A percentile compares a stretch with the other conserved stretches of the same genome.
These are phyloP conservation scores for Anas acuta DNA, from an alignment of 2,797 vertebrate genomes.

Conservation along the genomic window DNA sequence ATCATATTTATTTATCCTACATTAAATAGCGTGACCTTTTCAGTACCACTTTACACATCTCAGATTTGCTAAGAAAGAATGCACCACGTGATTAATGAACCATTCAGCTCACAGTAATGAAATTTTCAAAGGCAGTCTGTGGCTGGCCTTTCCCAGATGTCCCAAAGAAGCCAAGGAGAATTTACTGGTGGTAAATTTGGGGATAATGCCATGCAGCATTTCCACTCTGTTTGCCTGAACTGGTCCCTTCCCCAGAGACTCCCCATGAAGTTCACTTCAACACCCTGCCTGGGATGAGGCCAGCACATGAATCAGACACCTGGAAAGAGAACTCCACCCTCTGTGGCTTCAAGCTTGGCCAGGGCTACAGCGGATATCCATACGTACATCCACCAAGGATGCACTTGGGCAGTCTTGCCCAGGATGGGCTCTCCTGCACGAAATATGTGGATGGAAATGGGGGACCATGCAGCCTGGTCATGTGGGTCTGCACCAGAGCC, in stretches of 20 bases:
- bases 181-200: not conserved
- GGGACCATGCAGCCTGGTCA: fast-evolving
- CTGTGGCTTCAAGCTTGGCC: not conserved
- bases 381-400: fast-evolving
- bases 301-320: not conserved
- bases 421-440: not conserved
- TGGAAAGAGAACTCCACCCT: not conserved
- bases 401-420: not conserved
- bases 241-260: not conserved
- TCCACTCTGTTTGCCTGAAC: not conserved
- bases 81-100: slow-evolving; percentile 34
- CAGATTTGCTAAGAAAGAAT: slow-evolving; percentile 35
- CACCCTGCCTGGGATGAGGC: not conserved
- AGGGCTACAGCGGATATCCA: not conserved
- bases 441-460: not conserved
- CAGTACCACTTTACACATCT: slow-evolving; percentile 33
- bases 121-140: not conserved
- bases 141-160: not conserved
- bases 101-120: not conserved
- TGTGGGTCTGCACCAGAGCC: not conserved
- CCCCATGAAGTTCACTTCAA: not conserved
- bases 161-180: not conserved
- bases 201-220: fast-evolving
- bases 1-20: slow-evolving; percentile 52
- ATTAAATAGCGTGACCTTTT: slow-evolving; percentile 66